phyloP scores from a whole-genome alignment of 1,140 invertebrate species.

The Drosophila kikkawai region DNA sequence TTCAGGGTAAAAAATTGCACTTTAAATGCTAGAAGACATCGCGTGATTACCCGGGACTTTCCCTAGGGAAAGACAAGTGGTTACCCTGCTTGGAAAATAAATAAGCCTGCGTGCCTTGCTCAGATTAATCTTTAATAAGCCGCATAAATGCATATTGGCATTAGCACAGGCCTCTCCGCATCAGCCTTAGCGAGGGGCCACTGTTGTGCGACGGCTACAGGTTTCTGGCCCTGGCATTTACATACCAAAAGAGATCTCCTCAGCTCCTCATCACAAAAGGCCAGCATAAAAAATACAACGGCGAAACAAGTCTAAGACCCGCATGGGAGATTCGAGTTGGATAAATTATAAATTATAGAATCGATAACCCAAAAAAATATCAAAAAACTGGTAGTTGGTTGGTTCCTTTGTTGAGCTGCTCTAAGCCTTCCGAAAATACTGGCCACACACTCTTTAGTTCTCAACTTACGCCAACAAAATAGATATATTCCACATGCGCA shows the following conservation, averaged over 20 bases:
- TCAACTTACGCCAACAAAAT: slow-evolving; percentile 47
- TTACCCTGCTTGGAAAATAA: neutral
- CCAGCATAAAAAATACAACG: neutral
- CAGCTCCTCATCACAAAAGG: slow-evolving; percentile 45
- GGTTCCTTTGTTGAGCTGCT: slow-evolving; percentile 12
- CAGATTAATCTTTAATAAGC: slow-evolving; percentile 48
- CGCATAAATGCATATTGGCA: slow-evolving; percentile 49
- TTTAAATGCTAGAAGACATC: slow-evolving; percentile 24
- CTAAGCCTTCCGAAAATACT: slow-evolving; percentile 8
- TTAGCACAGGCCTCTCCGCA: neutral
- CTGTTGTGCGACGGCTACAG: slow-evolving; percentile 17
- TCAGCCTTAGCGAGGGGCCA: slow-evolving; percentile 5
- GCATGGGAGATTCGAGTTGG: slow-evolving; percentile 5
- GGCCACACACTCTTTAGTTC: neutral
- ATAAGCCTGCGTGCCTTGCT: slow-evolving; percentile 13
- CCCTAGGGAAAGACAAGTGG: slow-evolving; percentile 60
- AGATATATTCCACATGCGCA: slow-evolving; percentile 23
- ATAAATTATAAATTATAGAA: slow-evolving; percentile 11
- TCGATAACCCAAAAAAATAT: neutral
- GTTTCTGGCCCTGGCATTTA: slow-evolving; percentile 37
- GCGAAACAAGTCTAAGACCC: slow-evolving; percentile 31
- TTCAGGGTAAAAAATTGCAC: slow-evolving; percentile 7
- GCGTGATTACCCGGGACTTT: slow-evolving; percentile 51
- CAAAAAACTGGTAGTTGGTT: slow-evolving; percentile 4
- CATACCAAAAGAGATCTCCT: slow-evolving; percentile 43